Base-by-base conservation (phyloP, 2,888 invertebrate species). In the Druceiella hillmani region DNA sequence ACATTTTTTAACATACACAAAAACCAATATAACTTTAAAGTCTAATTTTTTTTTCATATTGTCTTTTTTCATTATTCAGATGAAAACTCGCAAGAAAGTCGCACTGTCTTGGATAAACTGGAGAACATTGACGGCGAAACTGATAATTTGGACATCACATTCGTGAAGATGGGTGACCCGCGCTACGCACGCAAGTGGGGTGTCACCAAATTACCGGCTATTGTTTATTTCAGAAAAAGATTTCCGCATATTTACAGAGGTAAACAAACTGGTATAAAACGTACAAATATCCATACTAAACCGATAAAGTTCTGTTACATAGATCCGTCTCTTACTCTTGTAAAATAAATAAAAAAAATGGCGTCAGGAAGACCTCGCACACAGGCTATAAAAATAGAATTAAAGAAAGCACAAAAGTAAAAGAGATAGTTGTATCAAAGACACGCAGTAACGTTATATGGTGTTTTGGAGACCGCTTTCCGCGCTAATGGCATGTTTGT, bases 41-140 rank as follows among this genome's bases (percentile, higher is more conserved):
- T n/a, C n/a, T n/a, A n/a, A n/a, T n/a, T n/a, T n/a, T n/a, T n/a
- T n/a, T n/a, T n/a, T n/a, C n/a, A n/a, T n/a, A n/a, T n/a, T n/a
- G n/a, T n/a, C 25, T 33, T 36, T n/a, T 20, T 43, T 38, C 38
- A 42, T 39, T 37, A 61, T 65, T 3, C 51, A 91, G 91, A 90
- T 62, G 89, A 91, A 55, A 78, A 83, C 46, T 81, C 87, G 49
- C 78, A 79, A 22, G 88, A 89, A 50, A 92, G 93, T 61, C 77
- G 79, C 32, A 75, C 80, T n/a, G 88, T 92, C 0, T 65, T 89
- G 50, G 84, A 87, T 44, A 87, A 87, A 57, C 63, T 95, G 43
- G 95, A 95, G 59, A 89, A 87, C 50, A 94, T 95, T 50, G 95
- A 97, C 56, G 89, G 90, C 51, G 94, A 95, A 65, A 91, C 91